A percentile compares a stretch with the other conserved stretches of the same genome.
phyloP scores from a whole-genome alignment of 2,797 vertebrate genomes.

The Falco berigora region DNA sequence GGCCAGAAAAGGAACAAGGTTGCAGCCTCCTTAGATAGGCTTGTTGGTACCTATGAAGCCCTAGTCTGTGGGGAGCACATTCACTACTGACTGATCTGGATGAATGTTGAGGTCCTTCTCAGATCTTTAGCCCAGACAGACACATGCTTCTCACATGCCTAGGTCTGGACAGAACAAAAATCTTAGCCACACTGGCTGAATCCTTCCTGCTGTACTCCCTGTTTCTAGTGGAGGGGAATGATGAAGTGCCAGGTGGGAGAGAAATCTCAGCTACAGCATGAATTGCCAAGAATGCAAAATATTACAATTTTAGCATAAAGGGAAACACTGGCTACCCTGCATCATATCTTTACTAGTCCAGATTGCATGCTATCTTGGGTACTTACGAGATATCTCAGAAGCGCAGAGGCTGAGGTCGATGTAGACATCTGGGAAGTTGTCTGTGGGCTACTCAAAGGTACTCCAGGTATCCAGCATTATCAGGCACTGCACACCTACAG shows the following conservation, averaged over 20 bases:
- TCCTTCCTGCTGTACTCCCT: neutral
- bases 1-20: neutral
- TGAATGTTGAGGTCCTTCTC: neutral
- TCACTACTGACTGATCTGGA: neutral
- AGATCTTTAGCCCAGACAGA: neutral
- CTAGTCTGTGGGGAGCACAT: neutral
- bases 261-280: neutral
- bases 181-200: neutral
- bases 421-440: neutral
- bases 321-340: neutral
- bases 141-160: neutral
- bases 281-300: neutral
- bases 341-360: neutral
- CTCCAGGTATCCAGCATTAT: neutral
- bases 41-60: neutral
- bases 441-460: neutral
- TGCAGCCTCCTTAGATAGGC: neutral
- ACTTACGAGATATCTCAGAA: neutral
- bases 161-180: neutral
- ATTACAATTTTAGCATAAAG: neutral
- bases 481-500: neutral
- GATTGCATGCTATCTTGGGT: neutral
- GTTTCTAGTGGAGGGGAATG: neutral
- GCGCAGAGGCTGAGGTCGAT: neutral
- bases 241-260: neutral